Conservation (phyloP, 2,888 invertebrate species). For the Pteria penguin region DNA sequence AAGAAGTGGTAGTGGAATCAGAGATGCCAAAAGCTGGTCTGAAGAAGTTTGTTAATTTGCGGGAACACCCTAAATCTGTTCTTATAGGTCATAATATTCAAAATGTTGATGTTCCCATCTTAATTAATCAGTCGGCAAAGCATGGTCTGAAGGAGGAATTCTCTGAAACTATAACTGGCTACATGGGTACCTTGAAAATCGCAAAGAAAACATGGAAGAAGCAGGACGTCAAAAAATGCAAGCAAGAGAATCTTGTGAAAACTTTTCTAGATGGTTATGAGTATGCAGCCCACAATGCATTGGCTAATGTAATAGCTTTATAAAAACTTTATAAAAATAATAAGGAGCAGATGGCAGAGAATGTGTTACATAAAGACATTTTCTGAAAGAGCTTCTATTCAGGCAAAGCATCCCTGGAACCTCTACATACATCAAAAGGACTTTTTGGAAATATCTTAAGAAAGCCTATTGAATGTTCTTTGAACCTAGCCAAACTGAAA, state of each 20-base stretch:
- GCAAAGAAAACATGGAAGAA: not conserved
- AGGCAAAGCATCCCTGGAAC: not conserved
- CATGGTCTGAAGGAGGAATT: not conserved
- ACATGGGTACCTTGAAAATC: not conserved
- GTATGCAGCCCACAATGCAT: constrained; percentile 5
- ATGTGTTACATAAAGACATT: too few relatives aligned
- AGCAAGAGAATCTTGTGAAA: not conserved
- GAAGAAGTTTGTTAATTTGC: not conserved
- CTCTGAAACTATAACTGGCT: not conserved
- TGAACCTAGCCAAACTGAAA: not conserved
- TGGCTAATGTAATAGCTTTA: constrained; percentile 1
- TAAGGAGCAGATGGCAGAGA: not conserved
- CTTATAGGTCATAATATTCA: constrained; percentile 7
- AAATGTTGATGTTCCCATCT: not conserved
- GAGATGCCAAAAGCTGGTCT: not conserved
- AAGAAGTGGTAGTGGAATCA: not conserved
- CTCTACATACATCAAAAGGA: not conserved
- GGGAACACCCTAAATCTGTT: not conserved
- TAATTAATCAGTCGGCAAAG: not conserved
- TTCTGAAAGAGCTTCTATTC: not conserved
- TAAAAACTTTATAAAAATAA: not conserved
- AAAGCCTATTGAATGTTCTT: not conserved
- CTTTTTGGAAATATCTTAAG: not conserved
- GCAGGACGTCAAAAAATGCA: not conserved
- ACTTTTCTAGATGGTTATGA: not conserved